These are phyloP conservation scores for Drosophila pseudoobscura DNA, from an alignment of 1,140 invertebrate species.

Conservation along the genomic window DNA sequence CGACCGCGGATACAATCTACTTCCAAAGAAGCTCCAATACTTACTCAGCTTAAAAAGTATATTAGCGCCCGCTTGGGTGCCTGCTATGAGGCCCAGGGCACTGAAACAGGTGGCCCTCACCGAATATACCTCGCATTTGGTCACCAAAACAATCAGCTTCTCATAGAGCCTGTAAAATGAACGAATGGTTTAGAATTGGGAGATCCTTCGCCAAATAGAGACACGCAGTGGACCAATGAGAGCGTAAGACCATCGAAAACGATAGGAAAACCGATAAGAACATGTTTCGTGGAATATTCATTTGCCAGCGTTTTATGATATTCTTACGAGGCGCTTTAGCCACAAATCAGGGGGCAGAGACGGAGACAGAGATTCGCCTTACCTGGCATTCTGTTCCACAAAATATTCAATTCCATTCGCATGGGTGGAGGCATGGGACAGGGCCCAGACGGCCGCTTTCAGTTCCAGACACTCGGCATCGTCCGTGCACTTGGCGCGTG, in stretches of 20 bases:
- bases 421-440: slow-evolving; percentile 92
- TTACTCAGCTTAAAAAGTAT: slow-evolving; percentile 88
- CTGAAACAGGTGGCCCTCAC: slow-evolving; percentile 95
- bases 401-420: slow-evolving; percentile 89
- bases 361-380: not conserved
- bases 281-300: no score
- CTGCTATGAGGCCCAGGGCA: slow-evolving; percentile 91
- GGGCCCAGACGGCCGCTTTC: slow-evolving; percentile 95
- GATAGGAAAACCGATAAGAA: no score
- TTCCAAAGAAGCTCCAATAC: slow-evolving; percentile 15
- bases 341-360: no score
- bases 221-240: no score
- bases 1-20: no score
- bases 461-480: slow-evolving; percentile 89
- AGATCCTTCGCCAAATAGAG: not conserved
- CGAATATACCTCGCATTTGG: slow-evolving; percentile 92
- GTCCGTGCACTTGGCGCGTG: slow-evolving; percentile 85
- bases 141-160: slow-evolving; percentile 86
- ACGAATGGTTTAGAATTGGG: not conserved
- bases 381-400: slow-evolving; percentile 83
- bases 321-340: no score
- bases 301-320: no score
- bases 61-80: slow-evolving; percentile 92
- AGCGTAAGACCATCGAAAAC: no score
- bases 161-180: slow-evolving; percentile 67